phyloP scores from a whole-genome alignment of 2,797 vertebrate species.

The Moxostoma hubbsi region DNA sequence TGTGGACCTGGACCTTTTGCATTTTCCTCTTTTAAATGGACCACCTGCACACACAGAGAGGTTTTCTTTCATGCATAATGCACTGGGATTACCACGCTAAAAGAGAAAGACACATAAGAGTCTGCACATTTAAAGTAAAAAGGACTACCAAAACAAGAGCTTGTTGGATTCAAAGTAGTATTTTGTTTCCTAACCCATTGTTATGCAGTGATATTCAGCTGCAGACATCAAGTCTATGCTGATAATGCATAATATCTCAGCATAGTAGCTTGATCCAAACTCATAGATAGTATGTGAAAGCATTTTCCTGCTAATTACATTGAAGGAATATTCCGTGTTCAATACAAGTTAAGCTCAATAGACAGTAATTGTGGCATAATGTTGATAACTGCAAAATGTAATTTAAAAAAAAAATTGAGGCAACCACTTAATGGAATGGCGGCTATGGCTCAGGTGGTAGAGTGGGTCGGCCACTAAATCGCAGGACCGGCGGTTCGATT shows the following conservation, averaged over 20 bases:
- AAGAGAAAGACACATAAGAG: conserved; percentile 12
- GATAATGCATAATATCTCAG: not conserved
- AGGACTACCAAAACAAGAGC: conserved; percentile 12
- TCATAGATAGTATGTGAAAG: too few species aligned
- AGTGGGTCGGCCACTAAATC: too few species aligned
- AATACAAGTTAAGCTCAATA: too few species aligned
- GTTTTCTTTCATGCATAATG: conserved; percentile 13
- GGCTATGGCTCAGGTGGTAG: too few species aligned
- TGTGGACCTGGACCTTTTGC: not conserved
- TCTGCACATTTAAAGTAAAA: conserved; percentile 15
- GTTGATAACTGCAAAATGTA: too few species aligned
- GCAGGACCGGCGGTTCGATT: too few species aligned
- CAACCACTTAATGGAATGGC: too few species aligned
- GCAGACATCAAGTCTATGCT: not conserved
- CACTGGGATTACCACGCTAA: conserved; percentile 10
- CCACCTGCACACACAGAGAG: not conserved
- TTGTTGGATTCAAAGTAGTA: not conserved
- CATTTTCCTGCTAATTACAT: too few species aligned
- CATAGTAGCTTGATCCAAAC: too few species aligned
- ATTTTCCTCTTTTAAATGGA: conserved; percentile 12
- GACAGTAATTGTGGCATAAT: too few species aligned
- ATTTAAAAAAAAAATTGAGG: too few species aligned
- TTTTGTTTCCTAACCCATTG: not conserved
- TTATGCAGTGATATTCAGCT: not conserved
- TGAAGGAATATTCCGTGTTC: too few species aligned